Percentiles rank a stretch among this genome's conserved stretches.
Conservation (phyloP, 2,888 invertebrate species). For the Lagria hirta region DNA sequence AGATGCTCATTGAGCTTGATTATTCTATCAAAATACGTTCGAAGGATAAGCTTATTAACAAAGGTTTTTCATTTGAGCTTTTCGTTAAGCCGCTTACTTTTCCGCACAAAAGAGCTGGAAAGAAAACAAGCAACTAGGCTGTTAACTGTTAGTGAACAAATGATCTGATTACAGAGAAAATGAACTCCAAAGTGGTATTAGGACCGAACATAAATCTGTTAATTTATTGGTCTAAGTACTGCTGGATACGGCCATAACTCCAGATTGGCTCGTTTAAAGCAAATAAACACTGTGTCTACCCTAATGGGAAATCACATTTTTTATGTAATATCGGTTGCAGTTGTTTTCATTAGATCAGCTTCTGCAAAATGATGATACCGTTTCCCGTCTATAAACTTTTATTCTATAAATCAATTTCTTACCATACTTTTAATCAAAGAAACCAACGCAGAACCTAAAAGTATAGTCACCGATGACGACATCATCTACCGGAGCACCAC, state of each 20-base stretch:
- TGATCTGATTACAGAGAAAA: slow-evolving; percentile 39
- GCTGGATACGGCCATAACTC: slow-evolving; percentile 31
- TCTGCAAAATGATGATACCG: no score
- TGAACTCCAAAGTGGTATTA: slow-evolving; percentile 37
- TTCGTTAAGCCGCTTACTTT: slow-evolving; percentile 27
- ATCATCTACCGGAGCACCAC: no score
- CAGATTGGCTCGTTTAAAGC: slow-evolving; percentile 32
- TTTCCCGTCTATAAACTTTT: no score
- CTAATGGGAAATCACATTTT: no score
- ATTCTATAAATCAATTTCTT: no score
- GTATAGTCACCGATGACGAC: no score
- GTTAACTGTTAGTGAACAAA: slow-evolving; percentile 41
- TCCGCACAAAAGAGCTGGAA: slow-evolving; percentile 31
- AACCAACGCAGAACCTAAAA: no score
- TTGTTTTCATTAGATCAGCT: no score
- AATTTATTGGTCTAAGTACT: slow-evolving; percentile 36
- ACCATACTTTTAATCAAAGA: no score
- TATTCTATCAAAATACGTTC: no score
- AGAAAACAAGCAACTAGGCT: slow-evolving; percentile 35
- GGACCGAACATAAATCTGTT: slow-evolving; percentile 36
- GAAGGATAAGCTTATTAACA: slow-evolving; percentile 22
- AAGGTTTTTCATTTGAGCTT: slow-evolving; percentile 26
- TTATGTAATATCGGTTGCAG: no score
- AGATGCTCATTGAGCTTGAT: no score
- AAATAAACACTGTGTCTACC: slow-evolving; percentile 27